phyloP scores from a whole-genome alignment of 2,113 vertebrate genomes.

The Callithrix jacchus region DNA sequence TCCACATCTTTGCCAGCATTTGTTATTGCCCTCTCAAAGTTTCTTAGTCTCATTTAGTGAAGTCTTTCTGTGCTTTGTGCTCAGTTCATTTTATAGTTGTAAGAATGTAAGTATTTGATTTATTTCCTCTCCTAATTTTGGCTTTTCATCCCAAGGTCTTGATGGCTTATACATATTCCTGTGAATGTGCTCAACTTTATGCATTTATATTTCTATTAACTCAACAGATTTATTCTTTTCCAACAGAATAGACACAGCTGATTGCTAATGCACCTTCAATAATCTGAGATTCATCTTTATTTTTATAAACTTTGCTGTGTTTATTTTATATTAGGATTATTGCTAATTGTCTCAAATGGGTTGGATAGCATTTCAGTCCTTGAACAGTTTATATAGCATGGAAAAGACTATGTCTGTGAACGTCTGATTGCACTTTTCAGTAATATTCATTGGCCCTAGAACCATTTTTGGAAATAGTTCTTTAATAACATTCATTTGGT shows the following conservation, averaged over 20 bases:
- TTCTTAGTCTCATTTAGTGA: background rate
- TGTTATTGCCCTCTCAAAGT: too few relatives aligned
- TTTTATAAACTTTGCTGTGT: background rate
- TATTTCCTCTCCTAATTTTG: background rate
- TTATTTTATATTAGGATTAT: background rate
- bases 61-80: background rate
- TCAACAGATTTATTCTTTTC: background rate
- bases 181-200: background rate
- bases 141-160: background rate
- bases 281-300: slow-evolving; percentile 25
- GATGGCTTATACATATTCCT: background rate
- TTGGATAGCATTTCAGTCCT: background rate
- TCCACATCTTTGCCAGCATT: too few relatives aligned
- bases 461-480: background rate
- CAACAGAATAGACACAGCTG: background rate
- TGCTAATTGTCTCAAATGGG: background rate
- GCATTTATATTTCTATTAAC: background rate
- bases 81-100: background rate
- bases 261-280: background rate
- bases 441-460: background rate
- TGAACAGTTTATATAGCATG: background rate
- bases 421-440: background rate
- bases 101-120: background rate
- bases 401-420: background rate
- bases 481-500: background rate